phyloP scores from a whole-genome alignment of 2,113 vertebrate species.

The Upupa epops region DNA sequence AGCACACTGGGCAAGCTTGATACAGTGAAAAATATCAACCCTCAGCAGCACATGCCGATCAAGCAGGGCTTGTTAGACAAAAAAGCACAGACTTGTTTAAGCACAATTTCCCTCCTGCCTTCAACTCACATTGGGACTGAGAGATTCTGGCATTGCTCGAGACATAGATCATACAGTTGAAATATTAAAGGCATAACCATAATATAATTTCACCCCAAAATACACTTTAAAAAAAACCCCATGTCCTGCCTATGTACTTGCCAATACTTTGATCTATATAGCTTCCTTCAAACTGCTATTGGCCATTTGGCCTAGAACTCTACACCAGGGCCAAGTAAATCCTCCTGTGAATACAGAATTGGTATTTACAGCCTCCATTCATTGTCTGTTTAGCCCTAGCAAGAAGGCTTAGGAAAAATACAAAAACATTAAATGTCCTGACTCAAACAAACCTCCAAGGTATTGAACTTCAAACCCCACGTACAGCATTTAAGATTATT shows the following conservation, averaged over 20 bases:
- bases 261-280: not conserved
- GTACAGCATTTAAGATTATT: not conserved
- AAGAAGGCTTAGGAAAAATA: not conserved
- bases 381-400: not conserved
- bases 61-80: not conserved
- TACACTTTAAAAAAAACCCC: fast-evolving
- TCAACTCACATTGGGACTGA: not conserved
- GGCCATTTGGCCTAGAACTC: not conserved
- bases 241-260: not conserved
- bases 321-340: not conserved
- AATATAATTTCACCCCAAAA: not conserved
- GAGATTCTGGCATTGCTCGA: not conserved
- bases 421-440: not conserved
- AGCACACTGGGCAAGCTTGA: not conserved
- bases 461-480: not conserved
- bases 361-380: not conserved
- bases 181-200: not conserved
- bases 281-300: not conserved
- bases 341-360: not conserved
- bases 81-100: not conserved
- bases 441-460: not conserved
- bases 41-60: not conserved
- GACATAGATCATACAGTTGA: not conserved
- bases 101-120: not conserved
- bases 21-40: not conserved